A percentile compares a stretch with the other conserved stretches of the same genome.
Conservation (phyloP, 2,113 vertebrate genomes). For the Columba janthina region DNA sequence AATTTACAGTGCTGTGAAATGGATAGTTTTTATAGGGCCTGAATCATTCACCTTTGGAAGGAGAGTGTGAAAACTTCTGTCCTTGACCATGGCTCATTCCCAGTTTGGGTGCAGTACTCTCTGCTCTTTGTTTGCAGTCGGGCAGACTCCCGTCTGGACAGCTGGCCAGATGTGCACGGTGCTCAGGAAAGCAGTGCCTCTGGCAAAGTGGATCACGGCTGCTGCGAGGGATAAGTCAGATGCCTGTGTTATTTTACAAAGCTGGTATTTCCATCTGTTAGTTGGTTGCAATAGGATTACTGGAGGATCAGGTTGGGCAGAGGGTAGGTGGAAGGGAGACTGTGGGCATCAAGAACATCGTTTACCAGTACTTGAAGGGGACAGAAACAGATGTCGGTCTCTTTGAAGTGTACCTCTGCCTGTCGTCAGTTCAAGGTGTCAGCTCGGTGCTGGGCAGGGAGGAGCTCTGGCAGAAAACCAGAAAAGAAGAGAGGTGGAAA, state of each 20-base stretch:
- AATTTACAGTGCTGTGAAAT: background rate
- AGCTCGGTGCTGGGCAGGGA: background rate
- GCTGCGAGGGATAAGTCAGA: background rate
- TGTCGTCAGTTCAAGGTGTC: background rate
- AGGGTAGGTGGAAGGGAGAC: background rate
- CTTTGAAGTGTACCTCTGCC: background rate
- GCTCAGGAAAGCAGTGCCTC: background rate
- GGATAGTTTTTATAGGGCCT: background rate
- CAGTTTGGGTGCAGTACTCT: background rate
- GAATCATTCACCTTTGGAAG: background rate
- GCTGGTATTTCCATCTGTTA: slow-evolving; percentile 16
- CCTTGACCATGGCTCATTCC: background rate
- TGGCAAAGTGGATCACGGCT: background rate
- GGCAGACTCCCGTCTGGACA: background rate
- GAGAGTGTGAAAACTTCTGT: background rate
- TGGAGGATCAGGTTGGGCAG: background rate
- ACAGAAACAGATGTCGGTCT: background rate
- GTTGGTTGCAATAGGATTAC: slow-evolving; percentile 8
- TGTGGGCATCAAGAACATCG: background rate
- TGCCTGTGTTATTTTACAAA: background rate
- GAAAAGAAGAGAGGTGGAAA: background rate
- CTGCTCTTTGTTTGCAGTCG: background rate
- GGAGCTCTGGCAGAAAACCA: background rate
- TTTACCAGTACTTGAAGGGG: background rate
- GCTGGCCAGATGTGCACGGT: background rate